These are phyloP conservation scores for Ophthalmolycus amberensis DNA, from an alignment of 2,113 vertebrate genomes.

Conservation along the genomic window DNA sequence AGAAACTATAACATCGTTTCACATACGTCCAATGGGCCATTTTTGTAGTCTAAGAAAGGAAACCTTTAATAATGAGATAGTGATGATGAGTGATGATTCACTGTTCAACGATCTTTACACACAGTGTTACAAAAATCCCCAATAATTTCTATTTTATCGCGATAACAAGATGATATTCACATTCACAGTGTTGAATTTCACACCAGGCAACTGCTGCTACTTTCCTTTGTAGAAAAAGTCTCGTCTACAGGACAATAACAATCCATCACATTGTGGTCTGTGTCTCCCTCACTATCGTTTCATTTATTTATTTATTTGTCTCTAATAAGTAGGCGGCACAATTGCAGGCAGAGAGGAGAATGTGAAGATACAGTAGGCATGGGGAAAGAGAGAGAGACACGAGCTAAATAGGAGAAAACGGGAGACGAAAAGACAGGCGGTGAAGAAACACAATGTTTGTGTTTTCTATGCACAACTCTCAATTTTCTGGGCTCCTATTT, in stretches of 20 bases:
- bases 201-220: conserved; percentile 10
- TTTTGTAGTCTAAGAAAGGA: conserved; percentile 2
- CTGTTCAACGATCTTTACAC: not conserved
- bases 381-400: not conserved
- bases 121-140: not conserved
- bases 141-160: conserved; percentile 5
- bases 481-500: conserved; percentile 32
- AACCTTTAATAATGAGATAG: not conserved
- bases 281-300: conserved; percentile 21
- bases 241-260: conserved; percentile 31
- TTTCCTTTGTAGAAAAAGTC: conserved; percentile 6
- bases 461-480: conserved; percentile 8
- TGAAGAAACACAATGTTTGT: conserved; percentile 15
- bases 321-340: conserved; percentile 38
- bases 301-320: not conserved
- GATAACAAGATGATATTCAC: conserved; percentile 33
- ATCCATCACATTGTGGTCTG: conserved; percentile 42
- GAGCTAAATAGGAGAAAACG: not conserved
- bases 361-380: conserved; percentile 3
- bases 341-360: conserved; percentile 26
- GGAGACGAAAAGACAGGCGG: not conserved
- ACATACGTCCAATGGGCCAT: not conserved
- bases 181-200: conserved; percentile 34
- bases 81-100: not conserved
- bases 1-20: not conserved